Evolutionary conservation across 92 coral and sea anemone species (phyloP).

Genomic region (Micromussa lordhowensis): DNA sequence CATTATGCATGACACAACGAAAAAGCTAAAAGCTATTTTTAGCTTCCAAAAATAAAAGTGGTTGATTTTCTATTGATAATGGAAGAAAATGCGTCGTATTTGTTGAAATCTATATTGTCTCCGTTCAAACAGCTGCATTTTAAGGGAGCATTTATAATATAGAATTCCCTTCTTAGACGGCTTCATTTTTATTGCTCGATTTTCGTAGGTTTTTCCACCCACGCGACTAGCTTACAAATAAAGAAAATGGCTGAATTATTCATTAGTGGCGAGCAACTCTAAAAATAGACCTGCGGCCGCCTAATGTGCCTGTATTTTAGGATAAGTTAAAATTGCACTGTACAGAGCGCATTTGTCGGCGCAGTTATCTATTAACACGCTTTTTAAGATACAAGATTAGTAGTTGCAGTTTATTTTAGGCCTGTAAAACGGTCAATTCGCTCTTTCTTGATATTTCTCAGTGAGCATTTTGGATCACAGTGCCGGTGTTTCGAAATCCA

Average conservation of each 20-base stretch:
- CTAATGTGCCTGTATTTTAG: background rate
- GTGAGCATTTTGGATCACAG: background rate
- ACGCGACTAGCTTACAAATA: constrained; percentile 44
- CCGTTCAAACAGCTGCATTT: constrained; percentile 44
- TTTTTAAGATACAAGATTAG: background rate
- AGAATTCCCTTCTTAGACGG: constrained; percentile 34
- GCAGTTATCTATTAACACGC: no score
- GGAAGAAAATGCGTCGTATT: constrained; percentile 20
- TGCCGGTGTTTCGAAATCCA: constrained; percentile 22
- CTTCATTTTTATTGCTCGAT: constrained; percentile 48
- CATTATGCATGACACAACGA: constrained; percentile 34
- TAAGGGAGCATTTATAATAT: constrained; percentile 17
- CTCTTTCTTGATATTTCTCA: background rate
- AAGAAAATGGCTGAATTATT: constrained; percentile 37
- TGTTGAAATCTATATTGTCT: constrained; percentile 19
- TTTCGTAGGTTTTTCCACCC: constrained; percentile 33
- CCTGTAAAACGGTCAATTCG: background rate
- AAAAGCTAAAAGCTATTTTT: constrained; percentile 41
- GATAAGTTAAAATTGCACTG: background rate
- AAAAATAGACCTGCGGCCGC: constrained; percentile 13
- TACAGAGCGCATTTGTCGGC: background rate
- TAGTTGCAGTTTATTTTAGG: background rate
- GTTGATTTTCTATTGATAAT: constrained; percentile 18
- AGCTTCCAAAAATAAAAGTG: constrained; percentile 33
- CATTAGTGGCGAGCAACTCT: constrained; percentile 14